A percentile compares a stretch with the other conserved stretches of the same genome.
phyloP scores from a whole-genome alignment of 2,888 invertebrate species.

The Pyrrhopygopsis socrates region DNA sequence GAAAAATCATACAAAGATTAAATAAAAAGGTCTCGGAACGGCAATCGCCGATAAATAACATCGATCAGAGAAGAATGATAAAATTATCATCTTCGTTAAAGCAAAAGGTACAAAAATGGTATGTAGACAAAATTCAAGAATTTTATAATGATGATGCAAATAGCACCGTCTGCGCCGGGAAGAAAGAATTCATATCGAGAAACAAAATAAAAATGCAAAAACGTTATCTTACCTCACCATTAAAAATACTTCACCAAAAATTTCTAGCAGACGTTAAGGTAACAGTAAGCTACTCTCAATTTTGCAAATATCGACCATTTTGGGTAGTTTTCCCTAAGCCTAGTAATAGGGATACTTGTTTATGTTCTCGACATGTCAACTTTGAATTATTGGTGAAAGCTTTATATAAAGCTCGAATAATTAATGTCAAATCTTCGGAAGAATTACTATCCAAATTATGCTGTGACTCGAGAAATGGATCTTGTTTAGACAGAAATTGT shows the following conservation, averaged over 20 bases:
- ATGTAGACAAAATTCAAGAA: constrained; percentile 39
- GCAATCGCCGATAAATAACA: not conserved
- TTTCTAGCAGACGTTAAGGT: not conserved
- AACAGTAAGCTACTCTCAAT: not conserved
- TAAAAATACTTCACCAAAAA: not conserved
- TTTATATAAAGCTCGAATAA: constrained; percentile 9
- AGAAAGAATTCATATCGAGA: not conserved
- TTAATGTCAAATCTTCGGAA: constrained; percentile 18
- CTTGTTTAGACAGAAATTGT: constrained; percentile 41
- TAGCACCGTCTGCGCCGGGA: constrained; percentile 6
- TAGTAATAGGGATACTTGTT: constrained; percentile 32
- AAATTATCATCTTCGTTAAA: not conserved
- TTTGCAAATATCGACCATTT: constrained; percentile 44
- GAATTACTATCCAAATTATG: constrained; percentile 43
- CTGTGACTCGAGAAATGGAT: constrained; percentile 33
- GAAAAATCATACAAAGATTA: constrained; percentile 27
- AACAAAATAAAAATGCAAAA: constrained; percentile 37
- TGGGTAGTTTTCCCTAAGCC: constrained; percentile 41
- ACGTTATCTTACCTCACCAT: not conserved
- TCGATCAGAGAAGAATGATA: not conserved
- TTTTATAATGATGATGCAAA: constrained; percentile 46
- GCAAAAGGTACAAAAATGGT: not conserved
- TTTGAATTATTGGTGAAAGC: constrained; percentile 32
- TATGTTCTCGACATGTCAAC: constrained; percentile 27
- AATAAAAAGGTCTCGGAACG: constrained; percentile 19